A percentile compares a stretch with the other conserved stretches of the same genome.
Evolutionary conservation across 1,140 invertebrate genomes (phyloP).

Genomic region (Hermatobates lingyangjiaoensis): DNA sequence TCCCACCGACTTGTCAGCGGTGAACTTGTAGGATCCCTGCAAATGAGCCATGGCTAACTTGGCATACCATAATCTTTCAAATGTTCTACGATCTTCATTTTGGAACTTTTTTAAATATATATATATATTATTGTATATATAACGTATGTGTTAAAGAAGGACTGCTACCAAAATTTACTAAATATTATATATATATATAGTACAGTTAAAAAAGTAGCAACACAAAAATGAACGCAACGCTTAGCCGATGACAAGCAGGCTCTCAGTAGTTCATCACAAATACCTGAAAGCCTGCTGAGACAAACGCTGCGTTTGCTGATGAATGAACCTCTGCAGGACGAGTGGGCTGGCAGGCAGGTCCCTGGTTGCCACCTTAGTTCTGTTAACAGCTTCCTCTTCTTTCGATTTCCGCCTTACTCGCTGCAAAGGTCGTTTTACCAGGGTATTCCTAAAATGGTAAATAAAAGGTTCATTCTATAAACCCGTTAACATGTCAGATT

Average conservation of each 20-base stretch:
- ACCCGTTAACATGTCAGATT: too few species aligned
- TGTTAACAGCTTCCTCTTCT: background rate
- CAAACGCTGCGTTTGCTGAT: constrained; percentile 34
- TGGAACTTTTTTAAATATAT: too few species aligned
- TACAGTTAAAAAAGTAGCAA: too few species aligned
- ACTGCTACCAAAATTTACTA: too few species aligned
- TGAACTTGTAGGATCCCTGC: too few species aligned
- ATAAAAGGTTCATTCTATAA: too few species aligned
- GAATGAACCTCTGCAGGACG: constrained; percentile 37
- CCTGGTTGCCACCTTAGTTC: background rate
- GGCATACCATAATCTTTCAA: background rate
- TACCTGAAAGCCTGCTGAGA: background rate
- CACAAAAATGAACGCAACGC: background rate
- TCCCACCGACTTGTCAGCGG: too few species aligned
- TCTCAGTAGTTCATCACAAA: background rate
- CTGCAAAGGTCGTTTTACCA: constrained; percentile 9
- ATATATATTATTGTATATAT: too few species aligned
- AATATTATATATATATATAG: background rate
- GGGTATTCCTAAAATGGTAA: constrained; percentile 4
- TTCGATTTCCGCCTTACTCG: constrained; percentile 2
- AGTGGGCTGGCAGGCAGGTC: constrained; percentile 27
- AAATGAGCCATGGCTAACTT: background rate
- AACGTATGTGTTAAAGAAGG: too few species aligned
- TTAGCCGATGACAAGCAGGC: background rate
- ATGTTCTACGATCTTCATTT: background rate